A percentile compares a stretch with the other conserved stretches of the same genome.
Evolutionary conservation across 2,888 invertebrate genomes (phyloP).

Genomic region (Ophraella communa): DNA sequence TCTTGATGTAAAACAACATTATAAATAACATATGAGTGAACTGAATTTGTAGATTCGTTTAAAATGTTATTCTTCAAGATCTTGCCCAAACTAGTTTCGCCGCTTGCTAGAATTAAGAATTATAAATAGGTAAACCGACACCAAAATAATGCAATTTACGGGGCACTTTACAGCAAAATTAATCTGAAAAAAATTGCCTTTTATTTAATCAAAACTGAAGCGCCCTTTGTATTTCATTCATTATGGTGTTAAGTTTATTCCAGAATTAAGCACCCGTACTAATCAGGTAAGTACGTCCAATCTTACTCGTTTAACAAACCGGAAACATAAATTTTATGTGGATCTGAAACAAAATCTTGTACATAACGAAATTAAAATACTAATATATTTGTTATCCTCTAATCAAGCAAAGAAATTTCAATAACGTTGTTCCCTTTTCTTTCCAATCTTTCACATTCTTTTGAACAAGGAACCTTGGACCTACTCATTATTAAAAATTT

Average conservation of each 20-base stretch:
- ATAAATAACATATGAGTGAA: too few relatives aligned
- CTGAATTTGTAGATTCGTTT: conserved; percentile 2
- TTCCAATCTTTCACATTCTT: too few relatives aligned
- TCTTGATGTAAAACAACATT: too few relatives aligned
- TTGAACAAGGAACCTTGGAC: too few relatives aligned
- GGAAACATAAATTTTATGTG: not conserved
- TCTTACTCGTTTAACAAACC: too few relatives aligned
- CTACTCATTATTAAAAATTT: too few relatives aligned
- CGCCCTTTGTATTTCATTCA: not conserved
- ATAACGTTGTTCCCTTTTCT: too few relatives aligned
- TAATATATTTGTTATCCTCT: too few relatives aligned
- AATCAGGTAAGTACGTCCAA: not conserved
- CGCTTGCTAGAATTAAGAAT: not conserved
- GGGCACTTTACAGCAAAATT: not conserved
- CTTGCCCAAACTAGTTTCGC: conserved; percentile 5
- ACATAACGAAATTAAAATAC: too few relatives aligned
- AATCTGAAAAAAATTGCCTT: not conserved
- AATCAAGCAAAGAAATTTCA: too few relatives aligned
- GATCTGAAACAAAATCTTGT: not conserved
- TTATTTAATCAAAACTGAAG: not conserved
- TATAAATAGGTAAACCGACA: not conserved
- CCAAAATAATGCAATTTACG: not conserved
- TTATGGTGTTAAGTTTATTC: not conserved
- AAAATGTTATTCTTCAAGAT: not conserved
- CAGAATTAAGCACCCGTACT: not conserved